Conservation (phyloP, 1,140 invertebrate genomes). For the Lordiphosa mommai region DNA sequence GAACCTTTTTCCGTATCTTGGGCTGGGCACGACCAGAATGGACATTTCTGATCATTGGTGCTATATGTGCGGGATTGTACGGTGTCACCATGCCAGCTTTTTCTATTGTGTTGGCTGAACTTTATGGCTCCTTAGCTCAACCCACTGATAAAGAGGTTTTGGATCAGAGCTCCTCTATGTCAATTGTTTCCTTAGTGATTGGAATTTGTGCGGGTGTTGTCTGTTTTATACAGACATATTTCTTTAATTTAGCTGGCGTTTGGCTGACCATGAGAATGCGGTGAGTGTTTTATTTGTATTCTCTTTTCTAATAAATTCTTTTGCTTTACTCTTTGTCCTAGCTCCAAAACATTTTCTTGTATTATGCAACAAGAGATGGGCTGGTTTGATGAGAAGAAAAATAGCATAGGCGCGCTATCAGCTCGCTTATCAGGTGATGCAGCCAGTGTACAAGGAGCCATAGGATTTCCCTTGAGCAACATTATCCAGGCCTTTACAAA, state of each 20-base stretch:
- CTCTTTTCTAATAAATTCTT: not conserved
- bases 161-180: slow-evolving; percentile 83
- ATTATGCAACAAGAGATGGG: slow-evolving; percentile 89
- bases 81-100: slow-evolving; percentile 90
- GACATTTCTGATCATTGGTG: slow-evolving; percentile 86
- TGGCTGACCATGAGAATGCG: slow-evolving; percentile 87
- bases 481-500: slow-evolving; percentile 90
- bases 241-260: slow-evolving; percentile 90
- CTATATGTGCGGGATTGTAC: slow-evolving; percentile 85
- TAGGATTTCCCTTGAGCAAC: slow-evolving; percentile 89
- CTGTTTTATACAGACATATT: slow-evolving; percentile 86
- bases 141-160: slow-evolving; percentile 83
- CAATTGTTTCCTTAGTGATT: slow-evolving; percentile 85
- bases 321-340: slow-evolving; percentile 22
- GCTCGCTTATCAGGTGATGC: slow-evolving; percentile 89
- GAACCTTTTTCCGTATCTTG: slow-evolving; percentile 83
- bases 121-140: slow-evolving; percentile 83
- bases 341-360: slow-evolving; percentile 83
- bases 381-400: slow-evolving; percentile 88
- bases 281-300: slow-evolving; percentile 35
- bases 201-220: slow-evolving; percentile 86
- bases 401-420: slow-evolving; percentile 89
- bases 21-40: slow-evolving; percentile 89
- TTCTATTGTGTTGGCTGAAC: slow-evolving; percentile 91
- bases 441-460: slow-evolving; percentile 90